Evolutionary conservation across 1,140 invertebrate species (phyloP), one percentile per base, ranked within the genome.

Genomic region (Calosoma granatense): DNA sequence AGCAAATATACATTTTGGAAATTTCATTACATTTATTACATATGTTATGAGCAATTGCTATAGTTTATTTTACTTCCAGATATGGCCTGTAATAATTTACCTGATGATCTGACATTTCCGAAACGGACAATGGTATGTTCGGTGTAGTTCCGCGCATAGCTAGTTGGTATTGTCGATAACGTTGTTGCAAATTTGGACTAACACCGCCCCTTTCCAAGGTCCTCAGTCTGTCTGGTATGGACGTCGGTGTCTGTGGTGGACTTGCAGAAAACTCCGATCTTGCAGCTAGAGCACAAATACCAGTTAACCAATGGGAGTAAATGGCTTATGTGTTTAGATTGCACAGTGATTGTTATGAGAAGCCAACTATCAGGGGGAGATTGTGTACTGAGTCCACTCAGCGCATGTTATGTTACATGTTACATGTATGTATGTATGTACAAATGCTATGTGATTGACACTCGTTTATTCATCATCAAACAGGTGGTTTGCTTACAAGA

Each of bases 101-200:
- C 12, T 23, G 22, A 59, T 67, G 60, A 53, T 69, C 65, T 20
- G 63, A 54, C 21, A 53, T 65, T 41, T 65, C 64, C 1, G 64
- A 57, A 4, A 64, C 66, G 22, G 64, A 57, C 17, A 60, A 62
- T 20, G 70, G 64, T 58, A 68, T 58, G 62, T 70, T 69, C 0
- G 68, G 66, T 11, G 67, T 68, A 2, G 69, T 67, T 15, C 69
- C 70, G 19, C 68, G 57, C 75, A 81, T 82, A 14, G 76, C 74
- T 59, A 77, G 69, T 63, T 83, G 82, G 60, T 85, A 82, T 61
- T 80, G 79, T 36, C 78, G 75, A 60, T 85, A 85, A 43, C 83
- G 71, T 61, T 84, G 78, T 72, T 85, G 78, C 22, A 80, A 64
- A 6, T 72, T 70, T 20, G 74, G 69, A 64, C 69, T 70, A 2